Evolutionary conservation across 37 sponge, comb jelly and placozoan species (phyloP).

Genomic region (Cliona cf. orientalis): DNA sequence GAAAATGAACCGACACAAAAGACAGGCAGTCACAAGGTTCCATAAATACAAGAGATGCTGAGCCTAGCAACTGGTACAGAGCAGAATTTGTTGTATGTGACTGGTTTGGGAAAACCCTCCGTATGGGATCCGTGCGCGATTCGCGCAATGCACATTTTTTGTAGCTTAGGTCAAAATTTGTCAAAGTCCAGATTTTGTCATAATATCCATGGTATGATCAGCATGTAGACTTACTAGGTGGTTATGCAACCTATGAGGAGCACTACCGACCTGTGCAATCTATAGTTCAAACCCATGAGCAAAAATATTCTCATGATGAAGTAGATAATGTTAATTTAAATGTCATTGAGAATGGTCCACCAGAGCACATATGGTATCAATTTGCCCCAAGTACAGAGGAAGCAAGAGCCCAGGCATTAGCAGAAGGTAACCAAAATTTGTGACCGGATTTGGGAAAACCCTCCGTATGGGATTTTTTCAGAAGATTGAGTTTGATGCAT

Average conservation of each 20-base stretch:
- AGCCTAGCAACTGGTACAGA: constrained; percentile 30
- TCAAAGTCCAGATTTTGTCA: too few species aligned
- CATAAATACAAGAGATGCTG: too few species aligned
- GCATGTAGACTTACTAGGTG: constrained; percentile 15
- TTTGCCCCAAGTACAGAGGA: constrained; percentile 35
- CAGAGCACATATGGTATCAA: constrained; percentile 28
- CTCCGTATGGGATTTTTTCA: too few species aligned
- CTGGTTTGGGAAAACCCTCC: too few species aligned
- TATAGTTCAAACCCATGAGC: not conserved
- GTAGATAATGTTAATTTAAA: constrained; percentile 1
- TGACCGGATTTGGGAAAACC: too few species aligned
- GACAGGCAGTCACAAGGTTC: constrained; percentile 1
- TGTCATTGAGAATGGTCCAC: constrained; percentile 30
- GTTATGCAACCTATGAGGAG: constrained; percentile 7
- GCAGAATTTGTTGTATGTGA: too few species aligned
- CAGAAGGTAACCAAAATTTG: constrained; percentile 24
- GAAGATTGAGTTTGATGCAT: too few species aligned
- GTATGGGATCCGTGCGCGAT: too few species aligned
- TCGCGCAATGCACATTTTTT: too few species aligned
- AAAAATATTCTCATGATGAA: not conserved
- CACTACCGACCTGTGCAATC: not conserved
- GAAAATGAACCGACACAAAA: not conserved
- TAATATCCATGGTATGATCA: too few species aligned
- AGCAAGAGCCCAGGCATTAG: not conserved
- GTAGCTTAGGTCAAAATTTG: too few species aligned